Evolutionary conservation across 2,113 vertebrate genomes (phyloP), one percentile per base, ranked within the genome.

Genomic region (Gulo gulo): DNA sequence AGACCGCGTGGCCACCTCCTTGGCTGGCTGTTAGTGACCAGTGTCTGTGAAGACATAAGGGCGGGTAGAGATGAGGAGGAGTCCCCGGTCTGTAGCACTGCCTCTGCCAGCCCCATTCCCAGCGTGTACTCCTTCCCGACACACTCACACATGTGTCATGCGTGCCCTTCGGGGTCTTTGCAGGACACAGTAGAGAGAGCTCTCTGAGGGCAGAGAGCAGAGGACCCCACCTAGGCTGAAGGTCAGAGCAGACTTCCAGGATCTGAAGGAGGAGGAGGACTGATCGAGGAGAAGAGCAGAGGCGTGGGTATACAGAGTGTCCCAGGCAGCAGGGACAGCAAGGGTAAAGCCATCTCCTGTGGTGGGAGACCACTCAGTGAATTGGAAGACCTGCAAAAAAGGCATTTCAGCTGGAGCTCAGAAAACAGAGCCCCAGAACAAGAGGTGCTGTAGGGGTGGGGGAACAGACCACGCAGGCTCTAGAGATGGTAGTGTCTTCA

Each of bases 61-160:
- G 0, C 42, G 57, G 59, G 8, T 1, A 4, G 31, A 18, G 71
- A 34, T 59, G 36, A 63, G 50, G 69, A 26, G 42, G 52, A 7
- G 26, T 78, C 24, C n/a, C 36, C 0, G 2, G 11, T 45, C 39
- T 29, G 26, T n/a, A 3, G n/a, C 2, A 11, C 18, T 11, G 34
- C 76, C 3, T 12, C 47, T 81, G 76, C 50, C 57, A 10, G 65
- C 65, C 59, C 61, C 5, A 1, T 36, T 42, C 7, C 59, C 57
- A 36, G 29, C 39, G 11, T 11, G 34, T 5, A 8, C 6, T 34
- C 47, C 74, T 89, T 34, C 67, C 69, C 29, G 12, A 11, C 21
- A 24, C 14, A 18, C 5, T 1, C 20, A 24, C n/a, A 5, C 7
- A 0, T 16, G 36, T 11, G 1, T 69, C 29, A 31, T 29, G 6